Evolutionary conservation across 2,888 invertebrate species (phyloP).

Genomic region (Harpalus rubripes): DNA sequence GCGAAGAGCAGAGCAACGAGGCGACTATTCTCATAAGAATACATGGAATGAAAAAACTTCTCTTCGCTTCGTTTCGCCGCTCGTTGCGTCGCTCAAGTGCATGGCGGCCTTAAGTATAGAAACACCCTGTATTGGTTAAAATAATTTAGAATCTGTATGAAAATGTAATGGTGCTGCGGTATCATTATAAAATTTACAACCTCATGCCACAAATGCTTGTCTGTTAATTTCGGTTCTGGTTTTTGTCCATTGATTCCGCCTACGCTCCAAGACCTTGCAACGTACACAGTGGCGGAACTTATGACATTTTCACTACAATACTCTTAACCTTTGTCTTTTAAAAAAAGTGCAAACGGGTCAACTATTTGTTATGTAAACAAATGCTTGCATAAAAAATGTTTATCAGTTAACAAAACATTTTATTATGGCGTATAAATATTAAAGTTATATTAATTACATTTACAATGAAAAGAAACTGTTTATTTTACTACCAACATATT

Average conservation of each 20-base stretch:
- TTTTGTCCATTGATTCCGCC: conserved; percentile 35
- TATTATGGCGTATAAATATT: background rate
- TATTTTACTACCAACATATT: background rate
- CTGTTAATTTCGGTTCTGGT: conserved; percentile 30
- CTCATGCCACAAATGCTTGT: conserved; percentile 8
- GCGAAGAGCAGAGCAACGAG: too few relatives aligned
- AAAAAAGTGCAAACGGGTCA: background rate
- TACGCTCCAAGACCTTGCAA: conserved; percentile 1
- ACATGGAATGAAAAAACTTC: too few relatives aligned
- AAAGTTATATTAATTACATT: background rate
- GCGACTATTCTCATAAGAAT: too few relatives aligned
- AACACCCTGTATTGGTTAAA: too few relatives aligned
- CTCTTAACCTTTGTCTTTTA: background rate
- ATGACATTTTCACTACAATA: conserved; percentile 5
- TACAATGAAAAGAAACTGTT: background rate
- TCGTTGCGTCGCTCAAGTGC: too few relatives aligned
- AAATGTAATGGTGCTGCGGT: background rate
- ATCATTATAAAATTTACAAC: conserved; percentile 16
- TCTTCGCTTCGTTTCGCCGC: too few relatives aligned
- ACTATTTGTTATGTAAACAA: background rate
- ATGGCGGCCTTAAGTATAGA: too few relatives aligned
- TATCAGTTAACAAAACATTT: background rate
- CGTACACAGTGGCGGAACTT: background rate
- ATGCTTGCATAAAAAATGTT: background rate
- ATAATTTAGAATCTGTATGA: background rate